Base-by-base conservation (phyloP, 1,140 invertebrate genomes). In the Onthophagus taurus region DNA sequence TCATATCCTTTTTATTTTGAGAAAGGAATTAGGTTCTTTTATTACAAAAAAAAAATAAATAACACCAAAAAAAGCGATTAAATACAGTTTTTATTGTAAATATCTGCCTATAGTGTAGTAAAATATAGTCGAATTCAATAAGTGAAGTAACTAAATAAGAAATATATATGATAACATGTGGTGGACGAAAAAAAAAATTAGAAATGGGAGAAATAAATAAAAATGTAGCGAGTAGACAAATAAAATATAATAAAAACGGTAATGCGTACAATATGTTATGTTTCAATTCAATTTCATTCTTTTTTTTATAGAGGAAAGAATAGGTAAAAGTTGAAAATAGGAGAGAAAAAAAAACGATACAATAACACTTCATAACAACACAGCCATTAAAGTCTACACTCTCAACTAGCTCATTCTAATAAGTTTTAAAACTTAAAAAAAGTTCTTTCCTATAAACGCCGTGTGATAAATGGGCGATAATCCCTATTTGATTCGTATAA, bases 81-180 rank as follows among this genome's bases (percentile, higher is more conserved):
- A 41, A 41, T 41, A 41, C 29, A 21, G 35, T 43, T 31, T 45
- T 42, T 42, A 36, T 48, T 43, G 24, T 38, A 42, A 43, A 48
- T 48, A 48, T 48, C 34, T 41, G 42, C 34, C 36, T 36, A 48
- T 44, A 44, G 46, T 39, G 46, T 48, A 48, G 24, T 48, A 48
- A 48, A 48, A 48, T 48, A 48, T 43, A 48, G 24, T 37, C 31
- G 21, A 44, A 33, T 29, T 48, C 29, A 41, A 18, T 26, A 41
- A 18, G 21, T n/a, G 24, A 41, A 41, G 21, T 41, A n/a, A 41
- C 24, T 37, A 37, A 37, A 21, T 37, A n/a, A 21, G 1, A 37
- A n/a, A n/a, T n/a, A n/a, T n/a, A n/a, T n/a, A n/a, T n/a, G n/a
- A n/a, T n/a, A n/a, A n/a, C n/a, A n/a, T n/a, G n/a, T n/a, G n/a